Percentiles rank a stretch among this genome's conserved stretches.
Evolutionary conservation across 2,888 invertebrate species (phyloP).

Genomic region (Acrobasis suavella): DNA sequence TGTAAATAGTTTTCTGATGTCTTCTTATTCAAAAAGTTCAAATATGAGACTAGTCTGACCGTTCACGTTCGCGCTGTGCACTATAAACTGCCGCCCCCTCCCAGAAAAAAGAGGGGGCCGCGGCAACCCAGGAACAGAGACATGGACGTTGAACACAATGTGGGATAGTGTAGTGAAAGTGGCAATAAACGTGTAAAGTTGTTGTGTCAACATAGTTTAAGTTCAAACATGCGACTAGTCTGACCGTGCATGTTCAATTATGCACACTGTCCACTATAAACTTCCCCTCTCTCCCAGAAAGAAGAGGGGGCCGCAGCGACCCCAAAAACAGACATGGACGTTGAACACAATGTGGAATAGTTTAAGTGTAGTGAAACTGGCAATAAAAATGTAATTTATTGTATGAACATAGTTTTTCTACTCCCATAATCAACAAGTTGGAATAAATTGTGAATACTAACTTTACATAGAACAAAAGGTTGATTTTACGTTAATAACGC

Average conservation of each 20-base stretch:
- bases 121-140: not conserved
- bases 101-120: conserved; percentile 22
- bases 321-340: no score
- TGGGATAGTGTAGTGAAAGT: not conserved
- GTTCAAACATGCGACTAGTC: not conserved
- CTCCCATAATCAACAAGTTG: no score
- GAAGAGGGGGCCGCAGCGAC: not conserved
- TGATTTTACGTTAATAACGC: no score
- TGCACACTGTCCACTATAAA: not conserved
- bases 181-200: no score
- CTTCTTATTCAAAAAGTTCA: no score
- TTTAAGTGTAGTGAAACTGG: not conserved
- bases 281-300: not conserved
- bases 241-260: not conserved
- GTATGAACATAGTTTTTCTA: not conserved
- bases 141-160: not conserved
- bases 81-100: conserved; percentile 32
- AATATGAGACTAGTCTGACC: conserved; percentile 30
- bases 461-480: no score
- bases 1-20: no score
- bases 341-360: no score
- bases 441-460: no score
- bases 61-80: conserved; percentile 33
- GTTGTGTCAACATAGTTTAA: no score
- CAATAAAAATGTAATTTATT: not conserved